Conservation (phyloP, 2,888 invertebrate species). For the Abscondita cerata region DNA sequence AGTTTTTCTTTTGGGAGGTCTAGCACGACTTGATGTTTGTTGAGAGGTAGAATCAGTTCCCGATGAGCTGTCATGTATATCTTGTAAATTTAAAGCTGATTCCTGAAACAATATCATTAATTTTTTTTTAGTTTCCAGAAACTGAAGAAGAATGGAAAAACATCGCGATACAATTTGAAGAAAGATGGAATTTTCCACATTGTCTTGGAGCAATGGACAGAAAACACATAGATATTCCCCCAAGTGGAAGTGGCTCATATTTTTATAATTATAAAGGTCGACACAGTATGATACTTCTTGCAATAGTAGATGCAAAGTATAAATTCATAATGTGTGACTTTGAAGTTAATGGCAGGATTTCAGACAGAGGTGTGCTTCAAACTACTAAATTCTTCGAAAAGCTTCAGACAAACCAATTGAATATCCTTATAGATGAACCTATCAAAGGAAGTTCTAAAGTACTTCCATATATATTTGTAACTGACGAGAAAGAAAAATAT, state of each 20-base stretch:
- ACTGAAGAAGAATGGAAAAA: constrained; percentile 37
- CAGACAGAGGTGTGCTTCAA: not conserved
- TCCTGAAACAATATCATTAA: not conserved
- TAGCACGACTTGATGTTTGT: not conserved
- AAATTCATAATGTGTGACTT: not conserved
- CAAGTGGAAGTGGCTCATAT: not conserved
- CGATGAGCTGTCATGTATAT: not conserved
- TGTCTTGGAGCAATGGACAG: constrained; percentile 43
- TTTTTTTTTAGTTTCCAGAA: constrained; percentile 34
- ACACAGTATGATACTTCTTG: too few relatives aligned
- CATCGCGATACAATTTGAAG: constrained; percentile 39
- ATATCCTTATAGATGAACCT: not conserved
- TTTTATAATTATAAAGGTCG: too few relatives aligned
- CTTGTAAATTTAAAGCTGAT: not conserved
- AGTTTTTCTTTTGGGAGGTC: not conserved
- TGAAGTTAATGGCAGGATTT: not conserved
- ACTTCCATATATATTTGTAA: not conserved
- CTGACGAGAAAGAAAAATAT: not conserved
- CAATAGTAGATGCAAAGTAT: not conserved
- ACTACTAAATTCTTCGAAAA: not conserved
- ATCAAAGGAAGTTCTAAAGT: not conserved
- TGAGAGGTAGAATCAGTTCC: not conserved
- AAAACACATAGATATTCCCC: constrained; percentile 36
- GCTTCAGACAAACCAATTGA: not conserved
- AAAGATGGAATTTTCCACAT: constrained; percentile 40